Evolutionary conservation across 2,113 vertebrate genomes (phyloP), one percentile per base, ranked within the genome.

Genomic region (Rhinolophus ferrumequinum): DNA sequence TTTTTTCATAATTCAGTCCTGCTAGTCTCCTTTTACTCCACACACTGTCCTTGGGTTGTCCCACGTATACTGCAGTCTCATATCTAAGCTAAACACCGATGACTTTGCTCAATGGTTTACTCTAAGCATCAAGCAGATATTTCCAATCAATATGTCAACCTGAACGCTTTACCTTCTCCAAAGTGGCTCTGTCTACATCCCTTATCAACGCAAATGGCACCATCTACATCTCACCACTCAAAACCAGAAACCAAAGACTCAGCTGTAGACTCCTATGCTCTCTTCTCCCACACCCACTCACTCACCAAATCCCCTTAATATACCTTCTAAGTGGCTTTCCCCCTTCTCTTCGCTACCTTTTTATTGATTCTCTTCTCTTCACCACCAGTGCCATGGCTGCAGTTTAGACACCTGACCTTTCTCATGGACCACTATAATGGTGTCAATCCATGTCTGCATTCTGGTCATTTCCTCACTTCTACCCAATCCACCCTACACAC

Each of bases 171-270:
- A 81, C 52, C 41, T 82, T 35, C 30, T 22, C 62, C 38, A 75
- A 52, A 87, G 0, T 33, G 38, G 33, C 14, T 88, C 22, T n/a
- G 19, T 54, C 6, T 54, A 38, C 52, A 60, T 64, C 47, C 11
- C 10, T 52, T 26, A 15, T 28, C 52, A 56, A 5, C 64, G 12
- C 4, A n/a, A 69, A 73, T n/a, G 60, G 3, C 14, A 76, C 38
- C 1, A 28, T 4, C 72, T 67, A 19, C 6, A 54, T 62, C 50
- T 62, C 28, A 22, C 75, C n/a, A 58, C 4, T 94, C 50, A 85
- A 94, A 92, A 47, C 10, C 30, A 75, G 90, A 88, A 60, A 94
- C 16, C 6, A 70, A 89, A 83, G 35, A 28, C 66, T 96, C 47
- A n/a, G 8, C n/a, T 82, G 19, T 8, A 94, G 64, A 47, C 30